Base-by-base conservation (phyloP, 2,113 vertebrate genomes). In the Lipophrys pholis region DNA sequence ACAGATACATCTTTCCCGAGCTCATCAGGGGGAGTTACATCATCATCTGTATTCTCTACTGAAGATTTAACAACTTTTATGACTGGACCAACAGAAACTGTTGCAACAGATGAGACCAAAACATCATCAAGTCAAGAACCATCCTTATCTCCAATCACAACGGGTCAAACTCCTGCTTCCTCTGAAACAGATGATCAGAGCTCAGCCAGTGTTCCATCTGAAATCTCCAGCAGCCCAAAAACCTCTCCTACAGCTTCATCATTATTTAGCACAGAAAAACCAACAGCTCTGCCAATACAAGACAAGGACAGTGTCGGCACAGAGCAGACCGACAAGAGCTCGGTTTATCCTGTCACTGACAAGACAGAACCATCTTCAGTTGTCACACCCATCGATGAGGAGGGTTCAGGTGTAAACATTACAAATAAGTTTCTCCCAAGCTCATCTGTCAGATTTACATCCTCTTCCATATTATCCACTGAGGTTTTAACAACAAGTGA, bases 231-330 rank as follows among this genome's bases (percentile, higher is more conserved):
- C 9, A 11, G 54, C 10, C 35, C 7, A 1, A 52, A 64, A 12
- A 10, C 43, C 30, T 8, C 3, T 48, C 11, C 50, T 1, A 63
- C 40, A 21, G 73, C 8, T 10, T 56, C 61, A 0, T 71, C 70
- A 11, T 12, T 69, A 14, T 69, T 39, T 2, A 78, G 55, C 8
- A 75, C 76, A 45, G 59, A 73, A 7, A 65, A 45, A 16, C 30
- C 81, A 52, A 49, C 58, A 58, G 0, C 1, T n/a, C 6, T 62
- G 5, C 9, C 55, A 36, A 3, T 5, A 8, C 21, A 0, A 5
- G 9, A 10, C 11, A 3, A 52, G 43, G 55, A 60, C 38, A 69
- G 41, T 70, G 2, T 40, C 11, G 6, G 14, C 5, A 73, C 50
- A 51, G 11, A n/a, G 48, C 39, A 66, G 7, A 77, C 53, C 30